These are phyloP conservation scores for Struthidea cinerea DNA, from an alignment of 2,113 vertebrate genomes.

Conservation along the genomic window DNA sequence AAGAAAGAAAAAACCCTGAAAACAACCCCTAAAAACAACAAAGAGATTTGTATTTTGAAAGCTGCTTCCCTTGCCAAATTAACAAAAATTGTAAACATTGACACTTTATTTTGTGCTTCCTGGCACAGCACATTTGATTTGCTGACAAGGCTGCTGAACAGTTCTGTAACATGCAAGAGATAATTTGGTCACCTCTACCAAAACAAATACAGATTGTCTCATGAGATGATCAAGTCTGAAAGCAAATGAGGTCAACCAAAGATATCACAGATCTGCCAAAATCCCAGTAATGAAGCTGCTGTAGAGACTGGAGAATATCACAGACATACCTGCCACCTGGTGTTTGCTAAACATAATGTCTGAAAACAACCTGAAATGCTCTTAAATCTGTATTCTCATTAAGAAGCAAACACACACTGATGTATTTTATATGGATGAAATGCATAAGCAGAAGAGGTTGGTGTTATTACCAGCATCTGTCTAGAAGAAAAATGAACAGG, in stretches of 20 bases:
- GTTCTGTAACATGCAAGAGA: background rate
- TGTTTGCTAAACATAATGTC: background rate
- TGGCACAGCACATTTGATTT: background rate
- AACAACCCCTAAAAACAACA: background rate
- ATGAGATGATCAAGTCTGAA: background rate
- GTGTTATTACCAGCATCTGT: background rate
- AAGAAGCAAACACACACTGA: background rate
- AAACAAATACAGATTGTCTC: background rate
- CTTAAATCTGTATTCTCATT: background rate
- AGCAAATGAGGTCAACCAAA: background rate
- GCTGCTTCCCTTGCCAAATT: background rate
- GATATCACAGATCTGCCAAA: background rate
- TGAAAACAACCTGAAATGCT: background rate
- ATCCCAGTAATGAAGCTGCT: background rate
- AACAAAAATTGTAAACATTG: background rate
- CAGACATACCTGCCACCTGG: conserved; percentile 33
- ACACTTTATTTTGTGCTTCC: background rate
- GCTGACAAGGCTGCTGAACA: background rate
- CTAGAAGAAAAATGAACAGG: background rate
- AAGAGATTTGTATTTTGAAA: background rate
- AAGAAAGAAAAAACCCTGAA: background rate
- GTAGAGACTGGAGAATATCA: background rate
- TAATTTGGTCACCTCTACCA: background rate
- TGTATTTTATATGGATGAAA: background rate
- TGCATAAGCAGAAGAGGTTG: background rate